phyloP scores from a whole-genome alignment of 2,888 invertebrate species.

The Silvanus unidentatus region DNA sequence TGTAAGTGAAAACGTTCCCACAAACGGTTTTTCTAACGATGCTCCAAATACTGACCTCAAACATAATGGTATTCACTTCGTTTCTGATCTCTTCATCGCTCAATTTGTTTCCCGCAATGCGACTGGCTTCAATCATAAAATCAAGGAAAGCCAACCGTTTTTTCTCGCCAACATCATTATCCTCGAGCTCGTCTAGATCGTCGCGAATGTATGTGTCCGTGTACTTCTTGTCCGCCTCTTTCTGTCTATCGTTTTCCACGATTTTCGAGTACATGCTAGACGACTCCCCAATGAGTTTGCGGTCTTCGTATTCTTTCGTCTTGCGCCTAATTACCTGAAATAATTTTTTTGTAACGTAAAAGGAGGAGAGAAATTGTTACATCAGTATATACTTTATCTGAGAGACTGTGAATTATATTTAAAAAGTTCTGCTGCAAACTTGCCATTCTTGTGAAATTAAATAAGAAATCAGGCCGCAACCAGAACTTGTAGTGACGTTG shows the following conservation, averaged over 20 bases:
- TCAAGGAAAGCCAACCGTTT: conserved; percentile 84
- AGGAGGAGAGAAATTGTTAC: too few species aligned
- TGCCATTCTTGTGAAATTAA: conserved; percentile 46
- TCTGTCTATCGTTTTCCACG: conserved; percentile 14
- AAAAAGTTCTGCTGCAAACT: conserved; percentile 46
- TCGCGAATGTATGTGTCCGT: conserved; percentile 53
- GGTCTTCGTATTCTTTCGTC: conserved; percentile 65
- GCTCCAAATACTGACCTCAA: conserved; percentile 61
- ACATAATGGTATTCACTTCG: conserved; percentile 82
- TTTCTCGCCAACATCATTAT: conserved; percentile 73
- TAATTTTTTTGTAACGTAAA: too few species aligned
- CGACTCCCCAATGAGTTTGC: conserved; percentile 32
- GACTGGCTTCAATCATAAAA: conserved; percentile 65
- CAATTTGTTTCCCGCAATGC: conserved; percentile 13
- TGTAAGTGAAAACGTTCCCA: conserved; percentile 25
- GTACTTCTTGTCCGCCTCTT: conserved; percentile 12
- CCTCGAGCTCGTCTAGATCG: conserved; percentile 70
- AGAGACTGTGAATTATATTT: conserved; percentile 48
- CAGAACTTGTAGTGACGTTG: conserved; percentile 48
- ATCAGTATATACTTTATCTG: conserved; percentile 39
- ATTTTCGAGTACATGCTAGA: conserved; percentile 22
- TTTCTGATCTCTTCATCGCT: conserved; percentile 57
- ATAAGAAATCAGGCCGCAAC: conserved; percentile 46
- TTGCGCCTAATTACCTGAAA: conserved; percentile 61
- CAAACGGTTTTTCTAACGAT: not conserved